A percentile compares a stretch with the other conserved stretches of the same genome.
Conservation (phyloP, 2,113 vertebrate species). For the Melanerpes aurifrons region DNA sequence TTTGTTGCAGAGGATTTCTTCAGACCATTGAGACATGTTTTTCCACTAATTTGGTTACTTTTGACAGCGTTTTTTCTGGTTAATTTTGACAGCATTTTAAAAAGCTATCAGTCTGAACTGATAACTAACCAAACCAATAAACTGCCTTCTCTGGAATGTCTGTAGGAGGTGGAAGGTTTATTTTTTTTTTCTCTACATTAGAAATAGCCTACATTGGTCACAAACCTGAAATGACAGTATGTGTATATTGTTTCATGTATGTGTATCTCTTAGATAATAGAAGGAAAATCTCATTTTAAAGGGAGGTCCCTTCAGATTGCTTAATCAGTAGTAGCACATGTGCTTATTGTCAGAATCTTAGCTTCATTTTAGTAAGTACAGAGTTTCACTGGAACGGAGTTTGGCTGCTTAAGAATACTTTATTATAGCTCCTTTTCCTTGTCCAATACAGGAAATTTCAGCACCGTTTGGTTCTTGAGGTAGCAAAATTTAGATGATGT, state of each 20-base stretch:
- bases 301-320: background rate
- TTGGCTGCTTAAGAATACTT: background rate
- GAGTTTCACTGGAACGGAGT: background rate
- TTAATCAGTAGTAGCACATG: rapidly evolving
- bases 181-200: background rate
- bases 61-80: no score
- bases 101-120: background rate
- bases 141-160: background rate
- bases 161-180: background rate
- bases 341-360: background rate
- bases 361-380: background rate
- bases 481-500: background rate
- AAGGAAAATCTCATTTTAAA: background rate
- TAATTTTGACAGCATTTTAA: no score
- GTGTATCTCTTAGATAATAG: background rate
- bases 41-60: background rate
- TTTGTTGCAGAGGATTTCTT: background rate
- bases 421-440: background rate
- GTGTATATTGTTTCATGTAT: background rate
- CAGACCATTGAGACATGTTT: background rate
- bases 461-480: background rate
- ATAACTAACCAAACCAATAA: background rate
- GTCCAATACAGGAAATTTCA: background rate
- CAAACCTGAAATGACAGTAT: background rate
- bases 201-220: background rate